Percentiles rank a stretch among this genome's conserved stretches.
phyloP scores from a whole-genome alignment of 1,140 invertebrate genomes.

The Drosophila hydei region DNA sequence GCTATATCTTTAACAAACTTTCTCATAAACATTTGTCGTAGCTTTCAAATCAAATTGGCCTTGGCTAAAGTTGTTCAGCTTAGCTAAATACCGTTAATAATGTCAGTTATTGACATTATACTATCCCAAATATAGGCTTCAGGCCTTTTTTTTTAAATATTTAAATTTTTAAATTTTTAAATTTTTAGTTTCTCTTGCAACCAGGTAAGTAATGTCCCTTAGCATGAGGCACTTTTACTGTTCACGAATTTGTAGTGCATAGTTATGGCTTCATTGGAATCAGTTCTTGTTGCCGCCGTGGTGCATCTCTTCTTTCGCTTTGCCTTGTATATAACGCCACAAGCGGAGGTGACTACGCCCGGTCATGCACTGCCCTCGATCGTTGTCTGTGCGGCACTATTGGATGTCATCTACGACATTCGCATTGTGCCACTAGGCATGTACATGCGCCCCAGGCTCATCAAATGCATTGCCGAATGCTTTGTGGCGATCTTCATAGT shows the following conservation, averaged over 20 bases:
- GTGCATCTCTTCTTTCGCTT: slow-evolving; percentile 13
- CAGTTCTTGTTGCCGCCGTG: slow-evolving; percentile 6
- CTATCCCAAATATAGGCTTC: too few species aligned
- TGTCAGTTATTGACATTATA: not conserved
- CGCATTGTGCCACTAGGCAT: slow-evolving; percentile 7
- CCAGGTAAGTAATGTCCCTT: too few species aligned
- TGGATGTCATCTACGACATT: slow-evolving; percentile 11
- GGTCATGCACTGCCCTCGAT: not conserved
- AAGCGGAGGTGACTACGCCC: too few species aligned
- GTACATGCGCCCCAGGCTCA: not conserved
- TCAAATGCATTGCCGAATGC: slow-evolving; percentile 3
- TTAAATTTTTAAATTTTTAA: too few species aligned
- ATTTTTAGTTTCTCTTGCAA: too few species aligned
- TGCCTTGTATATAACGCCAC: not conserved
- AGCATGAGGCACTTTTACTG: too few species aligned
- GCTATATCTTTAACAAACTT: not conserved
- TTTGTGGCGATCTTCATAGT: not conserved
- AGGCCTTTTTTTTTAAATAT: too few species aligned
- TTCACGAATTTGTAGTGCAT: too few species aligned
- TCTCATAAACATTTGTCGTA: too few species aligned
- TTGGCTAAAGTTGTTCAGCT: not conserved
- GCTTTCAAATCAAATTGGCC: not conserved
- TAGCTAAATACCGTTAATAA: not conserved
- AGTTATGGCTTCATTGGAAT: slow-evolving; percentile 21
- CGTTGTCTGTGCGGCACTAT: slow-evolving; percentile 6